Evolutionary conservation across 2,113 vertebrate species (phyloP).

Genomic region (Acinonyx jubatus): DNA sequence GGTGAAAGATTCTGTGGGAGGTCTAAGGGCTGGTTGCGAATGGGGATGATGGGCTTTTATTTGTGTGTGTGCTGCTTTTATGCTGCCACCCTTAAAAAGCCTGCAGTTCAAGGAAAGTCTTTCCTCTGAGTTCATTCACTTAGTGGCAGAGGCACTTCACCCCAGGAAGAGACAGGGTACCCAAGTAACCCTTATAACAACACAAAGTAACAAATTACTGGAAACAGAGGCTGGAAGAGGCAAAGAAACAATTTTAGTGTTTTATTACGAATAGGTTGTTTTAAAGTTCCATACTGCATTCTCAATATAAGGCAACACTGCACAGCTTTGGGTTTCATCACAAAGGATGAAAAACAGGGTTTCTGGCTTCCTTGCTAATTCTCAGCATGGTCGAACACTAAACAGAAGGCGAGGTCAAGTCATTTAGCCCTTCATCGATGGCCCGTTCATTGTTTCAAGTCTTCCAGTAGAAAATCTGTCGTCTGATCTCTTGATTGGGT

Average conservation of each 20-base stretch:
- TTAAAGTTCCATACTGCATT: conserved; percentile 58
- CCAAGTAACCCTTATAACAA: not conserved
- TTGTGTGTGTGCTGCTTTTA: too few species aligned
- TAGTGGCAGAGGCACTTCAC: too few species aligned
- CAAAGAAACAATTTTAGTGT: not conserved
- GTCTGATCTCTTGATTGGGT: not conserved
- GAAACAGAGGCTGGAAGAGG: not conserved
- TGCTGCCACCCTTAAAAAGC: not conserved
- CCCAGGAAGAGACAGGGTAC: not conserved
- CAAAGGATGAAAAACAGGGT: conserved; percentile 50
- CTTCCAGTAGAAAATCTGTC: not conserved
- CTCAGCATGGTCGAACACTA: not conserved
- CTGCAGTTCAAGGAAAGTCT: not conserved
- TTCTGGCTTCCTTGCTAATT: conserved; percentile 37
- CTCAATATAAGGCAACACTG: conserved; percentile 62
- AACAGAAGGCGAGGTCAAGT: not conserved
- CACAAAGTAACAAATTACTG: not conserved
- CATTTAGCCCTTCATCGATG: not conserved
- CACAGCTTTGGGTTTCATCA: conserved; percentile 44
- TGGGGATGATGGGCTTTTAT: not conserved
- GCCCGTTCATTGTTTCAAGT: not conserved
- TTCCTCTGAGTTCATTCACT: not conserved
- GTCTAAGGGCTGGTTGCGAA: not conserved
- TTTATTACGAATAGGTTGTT: conserved; percentile 76
- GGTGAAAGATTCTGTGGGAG: not conserved